These are phyloP conservation scores for Pseudococcus jackbeardsleyi DNA, from an alignment of 2,888 invertebrate genomes.

Conservation along the genomic window DNA sequence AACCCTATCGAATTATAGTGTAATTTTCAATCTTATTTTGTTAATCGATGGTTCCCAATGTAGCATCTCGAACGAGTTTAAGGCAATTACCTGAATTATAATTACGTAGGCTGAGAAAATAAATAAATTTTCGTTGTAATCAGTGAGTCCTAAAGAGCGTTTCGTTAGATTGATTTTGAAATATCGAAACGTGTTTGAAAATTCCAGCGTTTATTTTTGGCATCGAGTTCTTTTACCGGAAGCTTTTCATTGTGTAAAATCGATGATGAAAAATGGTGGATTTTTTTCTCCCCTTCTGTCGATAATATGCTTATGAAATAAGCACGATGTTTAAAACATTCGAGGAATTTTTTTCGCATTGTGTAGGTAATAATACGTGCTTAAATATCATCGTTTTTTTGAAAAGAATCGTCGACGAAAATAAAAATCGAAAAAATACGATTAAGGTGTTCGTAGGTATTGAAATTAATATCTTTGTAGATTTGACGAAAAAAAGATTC, in stretches of 20 bases:
- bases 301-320: neutral
- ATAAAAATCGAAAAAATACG: neutral
- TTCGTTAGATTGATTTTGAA: neutral
- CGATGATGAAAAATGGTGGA: neutral
- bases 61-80: neutral
- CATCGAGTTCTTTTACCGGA: neutral
- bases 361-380: neutral
- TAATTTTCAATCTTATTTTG: neutral
- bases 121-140: neutral
- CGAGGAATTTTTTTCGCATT: neutral
- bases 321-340: neutral
- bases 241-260: neutral
- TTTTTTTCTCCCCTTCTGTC: neutral
- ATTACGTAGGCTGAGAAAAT: neutral
- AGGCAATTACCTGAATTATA: neutral
- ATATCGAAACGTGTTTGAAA: neutral
- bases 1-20: neutral
- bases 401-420: neutral
- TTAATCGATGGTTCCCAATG: neutral
- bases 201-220: neutral
- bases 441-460: neutral
- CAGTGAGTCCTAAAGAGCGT: neutral
- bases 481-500: neutral
- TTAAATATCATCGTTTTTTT: neutral
- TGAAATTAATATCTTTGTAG: conserved; percentile 16